phyloP scores from a whole-genome alignment of 2,888 invertebrate genomes.

The Dicycla oo region DNA sequence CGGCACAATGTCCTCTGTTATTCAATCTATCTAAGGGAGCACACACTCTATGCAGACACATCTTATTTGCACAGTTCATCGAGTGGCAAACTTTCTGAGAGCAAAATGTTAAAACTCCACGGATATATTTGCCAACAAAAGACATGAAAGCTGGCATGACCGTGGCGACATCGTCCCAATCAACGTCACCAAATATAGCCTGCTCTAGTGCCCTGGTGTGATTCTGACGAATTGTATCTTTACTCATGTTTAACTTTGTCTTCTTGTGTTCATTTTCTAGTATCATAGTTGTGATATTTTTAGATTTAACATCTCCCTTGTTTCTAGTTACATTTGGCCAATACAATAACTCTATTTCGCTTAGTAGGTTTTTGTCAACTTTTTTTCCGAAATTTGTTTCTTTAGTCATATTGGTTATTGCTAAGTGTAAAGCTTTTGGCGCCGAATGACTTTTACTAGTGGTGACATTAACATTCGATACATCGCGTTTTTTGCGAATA shows the following conservation, averaged over 20 bases:
- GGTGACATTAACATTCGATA: slow-evolving; percentile 32
- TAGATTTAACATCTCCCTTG: slow-evolving; percentile 56
- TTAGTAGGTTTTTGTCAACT: slow-evolving; percentile 70
- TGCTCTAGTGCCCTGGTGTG: slow-evolving; percentile 79
- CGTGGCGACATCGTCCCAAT: slow-evolving; percentile 85
- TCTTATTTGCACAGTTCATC: slow-evolving; percentile 83
- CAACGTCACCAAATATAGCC: slow-evolving; percentile 83
- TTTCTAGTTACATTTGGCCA: slow-evolving; percentile 78
- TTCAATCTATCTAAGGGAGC: slow-evolving; percentile 78
- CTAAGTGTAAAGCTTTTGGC: slow-evolving; percentile 16
- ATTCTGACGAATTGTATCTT: slow-evolving; percentile 76
- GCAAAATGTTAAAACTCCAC: slow-evolving; percentile 84
- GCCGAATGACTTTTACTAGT: slow-evolving; percentile 23
- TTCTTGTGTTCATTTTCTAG: slow-evolving; percentile 81
- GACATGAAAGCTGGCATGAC: slow-evolving; percentile 84
- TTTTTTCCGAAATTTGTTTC: slow-evolving; percentile 67
- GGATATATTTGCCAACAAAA: slow-evolving; percentile 86
- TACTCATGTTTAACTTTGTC: slow-evolving; percentile 79
- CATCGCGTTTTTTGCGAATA: slow-evolving; percentile 75
- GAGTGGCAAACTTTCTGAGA: slow-evolving; percentile 83
- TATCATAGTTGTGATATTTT: slow-evolving; percentile 81
- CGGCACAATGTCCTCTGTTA: slow-evolving; percentile 83
- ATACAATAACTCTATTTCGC: slow-evolving; percentile 78
- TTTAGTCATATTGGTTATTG: slow-evolving; percentile 43
- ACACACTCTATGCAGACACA: slow-evolving; percentile 82